Conservation (phyloP, 2,797 vertebrate species). For the Apogon talboti region DNA sequence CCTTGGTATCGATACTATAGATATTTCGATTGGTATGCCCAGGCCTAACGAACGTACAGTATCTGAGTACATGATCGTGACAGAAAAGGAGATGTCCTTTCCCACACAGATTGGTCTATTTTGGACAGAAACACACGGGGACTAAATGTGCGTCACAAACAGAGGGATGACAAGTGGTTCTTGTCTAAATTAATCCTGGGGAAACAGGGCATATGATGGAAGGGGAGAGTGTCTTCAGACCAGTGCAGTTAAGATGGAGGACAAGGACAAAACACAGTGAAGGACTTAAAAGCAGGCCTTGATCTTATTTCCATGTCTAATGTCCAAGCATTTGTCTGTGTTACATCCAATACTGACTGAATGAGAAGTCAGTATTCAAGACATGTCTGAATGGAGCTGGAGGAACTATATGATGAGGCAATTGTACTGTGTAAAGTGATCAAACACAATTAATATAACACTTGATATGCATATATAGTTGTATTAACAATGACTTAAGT, state of each 20-base stretch:
- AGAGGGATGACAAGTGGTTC: conserved; percentile 38
- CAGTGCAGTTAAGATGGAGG: conserved; percentile 23
- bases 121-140: conserved; percentile 20
- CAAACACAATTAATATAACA: not conserved
- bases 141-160: conserved; percentile 49
- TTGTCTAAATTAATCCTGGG: conserved; percentile 44
- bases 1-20: too few species aligned
- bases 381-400: not conserved
- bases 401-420: not conserved
- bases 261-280: conserved; percentile 8
- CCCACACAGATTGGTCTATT: conserved; percentile 43
- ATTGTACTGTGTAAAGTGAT: not conserved
- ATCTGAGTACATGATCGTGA: conserved; percentile 16
- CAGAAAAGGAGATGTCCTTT: not conserved
- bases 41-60: not conserved
- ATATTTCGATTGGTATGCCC: too few species aligned
- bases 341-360: not conserved
- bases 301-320: conserved; percentile 11
- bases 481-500: not conserved
- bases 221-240: conserved; percentile 12
- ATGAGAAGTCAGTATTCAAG: not conserved
- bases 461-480: conserved; percentile 3
- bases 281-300: conserved; percentile 2
- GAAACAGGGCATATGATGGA: conserved; percentile 33
- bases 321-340: not conserved